phyloP scores from a whole-genome alignment of 2,888 invertebrate genomes.

The Lasioglossum figueresi region DNA sequence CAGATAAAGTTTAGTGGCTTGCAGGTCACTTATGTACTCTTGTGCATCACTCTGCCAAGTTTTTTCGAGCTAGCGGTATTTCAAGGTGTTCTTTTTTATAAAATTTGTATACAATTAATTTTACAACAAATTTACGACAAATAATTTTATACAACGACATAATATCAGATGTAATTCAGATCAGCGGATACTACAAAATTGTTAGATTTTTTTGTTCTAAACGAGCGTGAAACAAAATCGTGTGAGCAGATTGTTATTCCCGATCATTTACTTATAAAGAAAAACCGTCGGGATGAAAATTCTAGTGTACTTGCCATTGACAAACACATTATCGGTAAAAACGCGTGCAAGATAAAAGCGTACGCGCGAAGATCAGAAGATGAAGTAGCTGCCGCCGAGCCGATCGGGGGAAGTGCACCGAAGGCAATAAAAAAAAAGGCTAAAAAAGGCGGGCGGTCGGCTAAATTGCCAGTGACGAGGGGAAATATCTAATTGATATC shows the following conservation, averaged over 20 bases:
- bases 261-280: background rate
- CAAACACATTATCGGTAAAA: background rate
- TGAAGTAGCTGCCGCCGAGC: background rate
- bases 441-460: background rate
- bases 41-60: background rate
- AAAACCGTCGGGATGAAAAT: background rate
- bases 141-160: background rate
- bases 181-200: background rate
- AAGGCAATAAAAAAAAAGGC: background rate
- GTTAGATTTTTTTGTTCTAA: background rate
- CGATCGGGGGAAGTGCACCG: background rate
- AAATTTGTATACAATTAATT: background rate
- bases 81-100: background rate
- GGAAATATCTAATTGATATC: slow-evolving; percentile 73
- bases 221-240: too few relatives aligned
- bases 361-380: background rate
- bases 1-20: too few relatives aligned
- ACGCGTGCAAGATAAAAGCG: background rate
- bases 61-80: background rate
- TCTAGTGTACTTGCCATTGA: background rate
- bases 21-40: too few relatives aligned
- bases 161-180: background rate
- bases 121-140: too few relatives aligned
- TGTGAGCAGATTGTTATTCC: background rate
- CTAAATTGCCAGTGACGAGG: slow-evolving; percentile 59